Evolutionary conservation across 2,797 vertebrate species (phyloP), one percentile per base, ranked within the genome.

Genomic region (Gambelia wislizenii): DNA sequence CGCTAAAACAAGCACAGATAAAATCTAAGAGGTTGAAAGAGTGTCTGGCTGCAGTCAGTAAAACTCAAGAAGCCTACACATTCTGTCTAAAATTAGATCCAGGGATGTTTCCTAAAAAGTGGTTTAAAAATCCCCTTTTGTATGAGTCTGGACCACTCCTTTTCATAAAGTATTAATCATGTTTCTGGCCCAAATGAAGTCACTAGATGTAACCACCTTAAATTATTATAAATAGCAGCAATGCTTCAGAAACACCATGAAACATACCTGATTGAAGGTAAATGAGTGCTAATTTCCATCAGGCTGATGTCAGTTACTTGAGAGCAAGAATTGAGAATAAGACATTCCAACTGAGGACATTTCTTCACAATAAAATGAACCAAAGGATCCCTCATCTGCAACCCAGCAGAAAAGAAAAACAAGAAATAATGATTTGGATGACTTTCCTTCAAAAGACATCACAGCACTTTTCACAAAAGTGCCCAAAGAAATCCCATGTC

Each of bases 291-390:
- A 86, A 97, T 97, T 94, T 94, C 95, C 44, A 95, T 85, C 88
- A 97, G 90, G 25, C 96, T 96, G 87, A 91, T 77, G 75, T 96
- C 90, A 36, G 96, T 96, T 83, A 98, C 88, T 83, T 96, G 91
- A 87, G 92, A 95, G 86, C 96, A 97, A 42, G 83, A 97, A 85
- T 93, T 96, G 56, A 98, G 96, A 59, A 92, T 93, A 18, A 97
- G 78, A 91, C 87, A 90, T 72, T 95, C 93, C 86, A 97, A 87
- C 80, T 95, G 78, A 61, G 90, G 83, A 89, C 93, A 96, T 20
- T 86, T 94, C 47, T 84, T 96, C 49, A 96, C 94, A 90, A 96
- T 93, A 92, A 88, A 92, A 36, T 94, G 91, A 42, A 97, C 81
- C 4, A 93, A 84, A 47, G 18, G 22, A 59, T 97, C 93, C 78